A percentile compares a stretch with the other conserved stretches of the same genome.
These are phyloP conservation scores for Urocynchramus pylzowi DNA, from an alignment of 2,113 vertebrate species.

Conservation along the genomic window DNA sequence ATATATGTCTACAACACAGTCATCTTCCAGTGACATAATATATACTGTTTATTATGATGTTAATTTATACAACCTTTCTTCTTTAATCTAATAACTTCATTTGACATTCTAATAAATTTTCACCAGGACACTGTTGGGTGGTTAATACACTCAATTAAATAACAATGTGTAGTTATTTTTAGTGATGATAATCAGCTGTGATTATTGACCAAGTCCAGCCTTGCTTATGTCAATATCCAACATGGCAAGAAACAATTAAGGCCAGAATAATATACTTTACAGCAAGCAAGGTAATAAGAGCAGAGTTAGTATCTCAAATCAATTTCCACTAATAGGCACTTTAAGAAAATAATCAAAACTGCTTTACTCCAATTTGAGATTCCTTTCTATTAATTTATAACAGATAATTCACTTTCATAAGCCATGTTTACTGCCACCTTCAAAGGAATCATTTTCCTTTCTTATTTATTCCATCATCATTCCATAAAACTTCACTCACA, in stretches of 20 bases:
- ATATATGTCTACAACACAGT: neutral
- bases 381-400: neutral
- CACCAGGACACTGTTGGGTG: neutral
- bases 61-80: neutral
- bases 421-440: neutral
- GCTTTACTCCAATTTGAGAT: neutral
- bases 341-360: conserved; percentile 13
- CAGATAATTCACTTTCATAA: neutral
- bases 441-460: neutral
- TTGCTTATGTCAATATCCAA: neutral
- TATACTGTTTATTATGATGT: neutral
- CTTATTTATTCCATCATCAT: neutral
- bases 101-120: neutral
- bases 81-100: neutral
- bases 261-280: neutral
- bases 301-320: neutral
- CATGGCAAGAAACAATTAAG: neutral
- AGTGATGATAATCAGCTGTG: neutral
- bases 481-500: neutral
- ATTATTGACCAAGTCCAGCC: neutral
- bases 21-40: neutral
- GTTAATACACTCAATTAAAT: neutral
- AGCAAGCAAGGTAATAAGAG: neutral
- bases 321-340: conserved; percentile 2
- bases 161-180: neutral